Percentiles rank a stretch among this genome's conserved stretches.
Evolutionary conservation across 1,140 invertebrate species (phyloP).

Genomic region (Drosophila asahinai): DNA sequence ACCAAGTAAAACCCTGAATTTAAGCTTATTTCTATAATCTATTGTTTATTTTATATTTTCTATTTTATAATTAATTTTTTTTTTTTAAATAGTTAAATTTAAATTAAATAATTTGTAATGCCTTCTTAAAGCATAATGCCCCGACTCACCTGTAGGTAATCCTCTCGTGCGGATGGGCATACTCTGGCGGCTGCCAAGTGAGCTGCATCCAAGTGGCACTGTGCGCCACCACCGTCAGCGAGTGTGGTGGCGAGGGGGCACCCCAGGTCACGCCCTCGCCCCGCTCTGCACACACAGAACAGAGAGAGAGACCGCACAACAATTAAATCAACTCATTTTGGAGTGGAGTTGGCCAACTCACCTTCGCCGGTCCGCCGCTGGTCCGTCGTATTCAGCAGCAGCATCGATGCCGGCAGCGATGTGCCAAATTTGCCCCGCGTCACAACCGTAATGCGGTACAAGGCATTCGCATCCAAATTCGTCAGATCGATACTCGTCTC

Average conservation of each 20-base stretch:
- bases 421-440: slow-evolving; percentile 90
- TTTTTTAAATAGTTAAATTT: no score
- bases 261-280: slow-evolving; percentile 85
- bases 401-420: slow-evolving; percentile 91
- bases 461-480: slow-evolving; percentile 87
- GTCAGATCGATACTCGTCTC: slow-evolving; percentile 87
- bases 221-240: slow-evolving; percentile 90
- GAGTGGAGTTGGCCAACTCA: slow-evolving; percentile 42
- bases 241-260: slow-evolving; percentile 91
- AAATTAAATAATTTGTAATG: not conserved
- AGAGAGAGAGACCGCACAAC: slow-evolving; percentile 9
- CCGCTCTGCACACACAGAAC: slow-evolving; percentile 24
- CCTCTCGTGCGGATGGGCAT: slow-evolving; percentile 90
- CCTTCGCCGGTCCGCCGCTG: slow-evolving; percentile 62
- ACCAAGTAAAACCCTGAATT: no score
- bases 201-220: slow-evolving; percentile 92
- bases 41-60: not conserved
- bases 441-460: slow-evolving; percentile 92
- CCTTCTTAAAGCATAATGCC: not conserved
- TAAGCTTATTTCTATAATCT: not conserved
- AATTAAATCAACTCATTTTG: slow-evolving; percentile 45
- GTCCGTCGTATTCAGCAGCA: slow-evolving; percentile 90
- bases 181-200: slow-evolving; percentile 92
- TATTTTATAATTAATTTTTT: not conserved
- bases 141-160: slow-evolving; percentile 89